phyloP scores from a whole-genome alignment of 2,888 invertebrate genomes.

The Ramazzottius varieornatus region DNA sequence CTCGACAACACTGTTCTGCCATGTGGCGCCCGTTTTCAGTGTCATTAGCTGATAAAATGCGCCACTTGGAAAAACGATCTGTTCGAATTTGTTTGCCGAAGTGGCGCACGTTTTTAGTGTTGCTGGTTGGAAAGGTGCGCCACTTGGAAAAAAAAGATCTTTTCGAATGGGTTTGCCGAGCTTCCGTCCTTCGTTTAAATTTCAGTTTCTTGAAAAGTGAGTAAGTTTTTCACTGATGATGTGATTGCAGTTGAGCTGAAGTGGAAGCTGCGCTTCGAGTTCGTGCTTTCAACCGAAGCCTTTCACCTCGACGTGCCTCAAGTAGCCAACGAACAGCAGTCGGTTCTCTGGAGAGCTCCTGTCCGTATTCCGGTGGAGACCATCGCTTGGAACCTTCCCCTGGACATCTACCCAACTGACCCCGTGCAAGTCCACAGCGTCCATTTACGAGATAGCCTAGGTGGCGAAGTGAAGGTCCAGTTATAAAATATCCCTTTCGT shows the following conservation, averaged over 20 bases:
- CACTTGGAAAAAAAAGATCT: too few species aligned
- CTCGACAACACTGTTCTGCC: too few species aligned
- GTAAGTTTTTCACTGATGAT: slow-evolving; percentile 4
- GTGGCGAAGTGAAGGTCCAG: neutral
- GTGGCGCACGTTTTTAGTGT: too few species aligned
- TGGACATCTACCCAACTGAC: slow-evolving; percentile 69
- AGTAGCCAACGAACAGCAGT: slow-evolving; percentile 4
- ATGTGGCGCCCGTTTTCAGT: too few species aligned
- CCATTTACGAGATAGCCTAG: neutral
- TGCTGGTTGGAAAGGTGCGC: too few species aligned
- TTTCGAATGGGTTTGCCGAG: neutral
- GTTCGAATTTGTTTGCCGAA: too few species aligned
- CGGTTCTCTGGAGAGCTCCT: slow-evolving; percentile 5
- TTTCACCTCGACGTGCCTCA: neutral
- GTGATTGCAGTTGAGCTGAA: slow-evolving; percentile 43
- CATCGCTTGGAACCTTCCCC: slow-evolving; percentile 91
- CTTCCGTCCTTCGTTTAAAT: neutral
- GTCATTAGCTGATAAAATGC: too few species aligned
- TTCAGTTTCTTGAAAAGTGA: neutral
- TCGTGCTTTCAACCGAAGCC: slow-evolving; percentile 30
- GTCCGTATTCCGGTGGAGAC: slow-evolving; percentile 49
- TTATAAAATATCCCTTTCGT: too few species aligned
- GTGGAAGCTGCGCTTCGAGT: slow-evolving; percentile 92
- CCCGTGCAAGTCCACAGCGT: slow-evolving; percentile 27
- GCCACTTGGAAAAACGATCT: too few species aligned